Evolutionary conservation across 2,888 invertebrate species (phyloP).

Genomic region (Sinopyrophorus schimmeli): DNA sequence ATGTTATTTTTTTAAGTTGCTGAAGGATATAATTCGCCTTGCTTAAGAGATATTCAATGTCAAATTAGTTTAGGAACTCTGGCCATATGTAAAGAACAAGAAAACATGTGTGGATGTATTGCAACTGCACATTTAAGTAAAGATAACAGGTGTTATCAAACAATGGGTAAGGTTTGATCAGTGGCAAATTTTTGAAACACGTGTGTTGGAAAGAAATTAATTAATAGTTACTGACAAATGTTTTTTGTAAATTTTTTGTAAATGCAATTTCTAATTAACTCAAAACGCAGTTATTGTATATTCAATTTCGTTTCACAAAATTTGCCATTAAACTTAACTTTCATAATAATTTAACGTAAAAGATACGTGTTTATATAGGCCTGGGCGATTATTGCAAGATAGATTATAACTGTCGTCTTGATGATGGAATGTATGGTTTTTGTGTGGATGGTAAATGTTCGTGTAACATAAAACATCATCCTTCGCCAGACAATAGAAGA

Average conservation of each 20-base stretch:
- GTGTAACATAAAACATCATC: conserved; percentile 44
- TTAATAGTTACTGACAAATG: no score
- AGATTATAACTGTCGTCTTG: conserved; percentile 46
- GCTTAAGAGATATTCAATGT: conserved; percentile 48
- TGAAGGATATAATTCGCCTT: conserved; percentile 41
- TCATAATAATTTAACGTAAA: conserved; percentile 12
- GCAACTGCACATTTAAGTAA: conserved; percentile 40
- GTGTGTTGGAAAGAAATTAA: background rate
- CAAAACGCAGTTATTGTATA: no score
- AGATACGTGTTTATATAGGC: conserved; percentile 35
- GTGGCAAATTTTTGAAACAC: no score
- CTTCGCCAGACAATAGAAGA: conserved; percentile 39
- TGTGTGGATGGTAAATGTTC: conserved; percentile 47
- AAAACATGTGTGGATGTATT: conserved; percentile 43
- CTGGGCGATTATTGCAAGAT: conserved; percentile 45
- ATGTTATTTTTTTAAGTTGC: conserved; percentile 36
- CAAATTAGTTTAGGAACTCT: conserved; percentile 40
- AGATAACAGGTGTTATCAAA: conserved; percentile 45
- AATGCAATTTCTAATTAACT: no score
- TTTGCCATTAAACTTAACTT: no score
- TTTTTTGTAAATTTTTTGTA: no score
- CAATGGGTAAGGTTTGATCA: conserved; percentile 41
- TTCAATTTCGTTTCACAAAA: no score
- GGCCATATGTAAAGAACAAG: conserved; percentile 40
- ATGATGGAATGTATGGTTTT: conserved; percentile 42